A percentile compares a stretch with the other conserved stretches of the same genome.
phyloP scores from a whole-genome alignment of 2,888 invertebrate genomes.

The Thymelicus acteon region DNA sequence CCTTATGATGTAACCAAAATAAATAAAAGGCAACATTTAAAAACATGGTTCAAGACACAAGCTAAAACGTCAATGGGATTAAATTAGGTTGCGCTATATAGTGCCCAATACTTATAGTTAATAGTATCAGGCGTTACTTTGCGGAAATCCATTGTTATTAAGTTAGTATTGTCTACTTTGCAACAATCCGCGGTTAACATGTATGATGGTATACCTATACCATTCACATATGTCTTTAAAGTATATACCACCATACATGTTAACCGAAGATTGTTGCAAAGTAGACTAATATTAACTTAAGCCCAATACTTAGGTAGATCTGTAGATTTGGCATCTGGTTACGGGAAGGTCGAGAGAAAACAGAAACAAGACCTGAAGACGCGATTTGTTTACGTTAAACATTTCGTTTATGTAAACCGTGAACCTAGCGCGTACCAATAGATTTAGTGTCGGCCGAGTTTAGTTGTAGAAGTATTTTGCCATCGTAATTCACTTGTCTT shows the following conservation, averaged over 20 bases:
- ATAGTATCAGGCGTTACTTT: no score
- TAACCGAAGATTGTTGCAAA: no score
- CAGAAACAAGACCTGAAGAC: conserved; percentile 12
- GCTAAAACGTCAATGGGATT: conserved; percentile 16
- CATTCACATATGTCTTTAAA: no score
- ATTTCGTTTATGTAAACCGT: conserved; percentile 30
- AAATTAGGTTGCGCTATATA: not conserved
- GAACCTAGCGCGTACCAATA: conserved; percentile 25
- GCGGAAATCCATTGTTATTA: no score
- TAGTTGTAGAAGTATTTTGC: conserved; percentile 26
- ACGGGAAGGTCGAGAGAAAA: conserved; percentile 8
- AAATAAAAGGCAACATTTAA: no score
- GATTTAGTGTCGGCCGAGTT: conserved; percentile 23
- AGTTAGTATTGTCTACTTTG: no score
- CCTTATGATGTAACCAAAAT: no score
- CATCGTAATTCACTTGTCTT: conserved; percentile 36
- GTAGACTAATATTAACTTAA: no score
- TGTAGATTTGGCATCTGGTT: conserved; percentile 24
- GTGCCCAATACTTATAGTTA: not conserved
- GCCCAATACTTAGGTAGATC: conserved; percentile 6
- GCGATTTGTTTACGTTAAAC: conserved; percentile 30
- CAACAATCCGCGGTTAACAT: no score
- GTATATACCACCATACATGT: no score
- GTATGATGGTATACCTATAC: no score
- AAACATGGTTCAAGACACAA: conserved; percentile 3